Evolutionary conservation across 2,797 vertebrate species (phyloP), one percentile per base, ranked within the genome.

Genomic region (Heteromormyrus szaboi): DNA sequence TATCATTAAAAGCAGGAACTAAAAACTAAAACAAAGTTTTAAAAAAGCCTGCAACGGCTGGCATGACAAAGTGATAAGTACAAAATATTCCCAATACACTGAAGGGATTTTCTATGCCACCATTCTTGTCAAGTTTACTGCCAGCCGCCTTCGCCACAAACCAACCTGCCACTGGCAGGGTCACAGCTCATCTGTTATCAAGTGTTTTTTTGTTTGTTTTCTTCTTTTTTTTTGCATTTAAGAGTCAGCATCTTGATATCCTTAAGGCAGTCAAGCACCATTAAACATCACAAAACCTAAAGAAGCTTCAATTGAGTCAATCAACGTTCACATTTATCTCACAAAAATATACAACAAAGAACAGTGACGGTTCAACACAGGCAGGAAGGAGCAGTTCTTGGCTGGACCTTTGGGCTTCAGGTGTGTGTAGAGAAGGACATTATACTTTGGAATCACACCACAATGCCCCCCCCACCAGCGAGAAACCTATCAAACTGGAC

Each of bases 261-360:
- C 88, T 85, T 93, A 93, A 94, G 93, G 92, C 94, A 93, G 93
- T 93, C 56, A 91, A 95, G 93, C 94, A 93, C 92, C 92, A 91
- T 90, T 84, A 91, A 92, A 88, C 19, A 46, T 81, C 56, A 89
- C 54, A 88, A 46, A 89, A 88, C 14, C 14, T 86, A 86, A 65
- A 88, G n/a, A 25, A 37, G 29, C 56, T 54, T 86, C 41, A 25
- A 44, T 11, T 53, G 25, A 84, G 53, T 90, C 90, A 90, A 87
- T 92, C 86, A 90, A n/a, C 88, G 88, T 83, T 22, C 88, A 83
- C 88, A 76, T 86, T 89, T 65, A 93, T 84, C 62, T 76, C 88
- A 93, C 89, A 92, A 92, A 92, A 83, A 88, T 85, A 91, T 90
- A 92, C 88, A 89, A 84, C 8, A 12, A 56, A 44, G 62, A 48